Conservation (phyloP, 2,113 vertebrate genomes). For the Macroglossus sobrinus region DNA sequence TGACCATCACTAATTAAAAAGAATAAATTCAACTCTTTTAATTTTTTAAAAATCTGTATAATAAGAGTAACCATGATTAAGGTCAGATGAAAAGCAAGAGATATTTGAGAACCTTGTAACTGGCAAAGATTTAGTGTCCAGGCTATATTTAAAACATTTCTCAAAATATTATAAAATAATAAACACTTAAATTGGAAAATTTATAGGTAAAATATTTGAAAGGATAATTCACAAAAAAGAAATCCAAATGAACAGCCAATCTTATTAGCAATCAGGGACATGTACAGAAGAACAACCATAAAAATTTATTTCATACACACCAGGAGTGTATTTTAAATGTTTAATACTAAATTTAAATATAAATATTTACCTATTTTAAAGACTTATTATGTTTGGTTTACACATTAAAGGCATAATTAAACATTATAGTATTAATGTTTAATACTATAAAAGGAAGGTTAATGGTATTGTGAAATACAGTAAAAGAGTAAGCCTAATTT, state of each 20-base stretch:
- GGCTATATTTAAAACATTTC: not conserved
- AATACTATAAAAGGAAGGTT: not conserved
- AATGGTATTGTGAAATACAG: not conserved
- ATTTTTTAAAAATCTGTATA: not conserved
- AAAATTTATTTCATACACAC: not conserved
- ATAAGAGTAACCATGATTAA: not conserved
- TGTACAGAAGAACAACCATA: not conserved
- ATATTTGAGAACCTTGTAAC: not conserved
- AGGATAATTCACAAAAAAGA: not conserved
- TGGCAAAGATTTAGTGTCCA: not conserved
- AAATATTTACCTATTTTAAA: not conserved
- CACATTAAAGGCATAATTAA: too few relatives aligned
- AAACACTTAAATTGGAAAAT: not conserved
- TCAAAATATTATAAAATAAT: not conserved
- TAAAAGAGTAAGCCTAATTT: not conserved
- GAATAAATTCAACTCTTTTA: not conserved
- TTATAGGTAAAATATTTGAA: not conserved
- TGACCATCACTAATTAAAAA: not conserved
- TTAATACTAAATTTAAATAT: not conserved
- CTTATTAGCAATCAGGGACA: not conserved
- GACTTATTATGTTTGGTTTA: too few relatives aligned
- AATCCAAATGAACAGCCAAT: not conserved
- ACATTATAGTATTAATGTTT: too few relatives aligned
- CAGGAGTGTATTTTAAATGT: not conserved
- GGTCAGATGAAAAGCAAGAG: not conserved